phyloP scores from a whole-genome alignment of 1,140 invertebrate species.

The Tenebrio molitor region DNA sequence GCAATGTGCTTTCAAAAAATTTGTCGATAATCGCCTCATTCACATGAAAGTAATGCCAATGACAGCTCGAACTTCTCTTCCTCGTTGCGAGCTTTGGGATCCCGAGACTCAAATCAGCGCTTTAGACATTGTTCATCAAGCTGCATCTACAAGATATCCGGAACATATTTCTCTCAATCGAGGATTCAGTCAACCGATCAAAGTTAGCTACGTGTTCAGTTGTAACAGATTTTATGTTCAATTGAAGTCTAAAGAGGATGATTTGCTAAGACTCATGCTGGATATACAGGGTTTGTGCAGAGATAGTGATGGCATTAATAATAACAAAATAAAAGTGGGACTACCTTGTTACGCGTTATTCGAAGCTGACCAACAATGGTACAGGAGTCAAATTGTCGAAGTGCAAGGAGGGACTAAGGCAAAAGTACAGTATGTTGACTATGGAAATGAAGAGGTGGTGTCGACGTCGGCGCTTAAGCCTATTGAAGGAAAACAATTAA shows the following conservation, averaged over 20 bases:
- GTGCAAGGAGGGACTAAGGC: slow-evolving; percentile 67
- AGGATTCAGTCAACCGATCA: slow-evolving; percentile 67
- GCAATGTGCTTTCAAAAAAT: slow-evolving; percentile 77
- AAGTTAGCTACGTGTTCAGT: slow-evolving; percentile 79
- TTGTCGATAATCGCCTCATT: slow-evolving; percentile 74
- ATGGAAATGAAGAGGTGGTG: slow-evolving; percentile 82
- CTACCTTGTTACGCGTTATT: slow-evolving; percentile 82
- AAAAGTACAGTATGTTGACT: slow-evolving; percentile 81
- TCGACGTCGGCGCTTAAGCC: slow-evolving; percentile 70
- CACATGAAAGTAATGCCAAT: slow-evolving; percentile 75
- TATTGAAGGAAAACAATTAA: slow-evolving; percentile 76
- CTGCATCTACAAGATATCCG: slow-evolving; percentile 66
- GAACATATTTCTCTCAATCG: slow-evolving; percentile 68
- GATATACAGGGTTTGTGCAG: slow-evolving; percentile 65
- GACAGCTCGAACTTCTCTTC: slow-evolving; percentile 77
- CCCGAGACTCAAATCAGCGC: slow-evolving; percentile 67
- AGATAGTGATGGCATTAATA: slow-evolving; percentile 63
- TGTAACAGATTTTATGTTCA: slow-evolving; percentile 81
- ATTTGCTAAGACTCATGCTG: slow-evolving; percentile 71
- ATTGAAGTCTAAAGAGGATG: slow-evolving; percentile 71
- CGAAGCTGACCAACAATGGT: slow-evolving; percentile 80
- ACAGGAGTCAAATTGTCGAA: slow-evolving; percentile 74
- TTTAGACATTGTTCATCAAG: slow-evolving; percentile 62
- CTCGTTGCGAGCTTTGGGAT: slow-evolving; percentile 78
- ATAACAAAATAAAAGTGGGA: slow-evolving; percentile 68